Percentiles rank a stretch among this genome's conserved stretches.
These are phyloP conservation scores for Paracyclopina nana DNA, from an alignment of 1,140 invertebrate species.

Conservation along the genomic window DNA sequence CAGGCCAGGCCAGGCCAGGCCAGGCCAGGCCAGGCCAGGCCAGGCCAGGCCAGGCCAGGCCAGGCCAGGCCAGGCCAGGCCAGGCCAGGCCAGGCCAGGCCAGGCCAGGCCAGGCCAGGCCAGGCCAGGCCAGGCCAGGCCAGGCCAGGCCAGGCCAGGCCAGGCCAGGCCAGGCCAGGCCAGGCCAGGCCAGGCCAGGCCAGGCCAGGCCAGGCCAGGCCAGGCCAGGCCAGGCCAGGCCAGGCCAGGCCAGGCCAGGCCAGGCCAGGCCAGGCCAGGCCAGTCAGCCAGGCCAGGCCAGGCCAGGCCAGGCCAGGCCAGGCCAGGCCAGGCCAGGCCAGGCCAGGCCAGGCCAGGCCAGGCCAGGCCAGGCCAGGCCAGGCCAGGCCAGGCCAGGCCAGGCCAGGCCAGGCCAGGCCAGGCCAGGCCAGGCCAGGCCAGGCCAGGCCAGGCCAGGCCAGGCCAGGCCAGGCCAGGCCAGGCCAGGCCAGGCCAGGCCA, in stretches of 20 bases:
- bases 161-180: conserved; percentile 20
- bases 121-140: conserved; percentile 19
- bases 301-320: conserved; percentile 21
- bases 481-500: conserved; percentile 12
- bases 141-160: conserved; percentile 18
- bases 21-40: conserved; percentile 20
- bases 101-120: conserved; percentile 19
- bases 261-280: conserved; percentile 21
- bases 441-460: conserved; percentile 20
- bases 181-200: conserved; percentile 21
- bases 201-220: conserved; percentile 20
- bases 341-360: conserved; percentile 17
- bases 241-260: conserved; percentile 19
- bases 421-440: conserved; percentile 19
- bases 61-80: conserved; percentile 17
- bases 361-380: conserved; percentile 18
- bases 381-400: conserved; percentile 19
- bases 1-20: conserved; percentile 21
- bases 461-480: conserved; percentile 20
- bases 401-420: conserved; percentile 20
- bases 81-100: conserved; percentile 18
- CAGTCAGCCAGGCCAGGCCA: conserved; percentile 21
- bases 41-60: conserved; percentile 18
- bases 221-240: conserved; percentile 20
- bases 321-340: conserved; percentile 18